Percentiles rank a stretch among this genome's conserved stretches.
phyloP scores from a whole-genome alignment of 2,888 invertebrate species.

The Tholera decimalis region DNA sequence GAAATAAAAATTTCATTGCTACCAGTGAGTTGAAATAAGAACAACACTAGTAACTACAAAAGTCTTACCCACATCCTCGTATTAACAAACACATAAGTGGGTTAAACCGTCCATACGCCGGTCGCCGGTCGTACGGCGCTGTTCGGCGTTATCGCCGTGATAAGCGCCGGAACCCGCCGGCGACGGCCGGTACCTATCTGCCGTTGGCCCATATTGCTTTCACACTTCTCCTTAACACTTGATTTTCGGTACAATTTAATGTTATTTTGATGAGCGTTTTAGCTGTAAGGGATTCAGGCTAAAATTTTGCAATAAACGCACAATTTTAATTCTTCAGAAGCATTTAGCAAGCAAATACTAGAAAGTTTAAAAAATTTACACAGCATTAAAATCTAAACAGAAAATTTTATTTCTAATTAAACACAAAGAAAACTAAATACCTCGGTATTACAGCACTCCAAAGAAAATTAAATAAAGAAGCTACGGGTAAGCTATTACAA shows the following conservation, averaged over 20 bases:
- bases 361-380: background rate
- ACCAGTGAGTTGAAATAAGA: slow-evolving; percentile 40
- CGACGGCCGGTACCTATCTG: slow-evolving; percentile 78
- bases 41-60: slow-evolving; percentile 40
- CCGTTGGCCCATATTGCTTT: slow-evolving; percentile 74
- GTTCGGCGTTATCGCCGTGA: slow-evolving; percentile 84
- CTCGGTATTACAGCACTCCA: slow-evolving; percentile 1
- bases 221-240: slow-evolving; percentile 74
- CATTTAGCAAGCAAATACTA: background rate
- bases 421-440: slow-evolving; percentile 10
- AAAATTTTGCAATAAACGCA: background rate
- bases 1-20: slow-evolving; percentile 9
- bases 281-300: background rate
- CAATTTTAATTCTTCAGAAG: no score
- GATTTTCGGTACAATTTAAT: slow-evolving; percentile 68
- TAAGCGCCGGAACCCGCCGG: slow-evolving; percentile 84
- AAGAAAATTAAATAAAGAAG: slow-evolving; percentile 40
- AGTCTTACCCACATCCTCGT: slow-evolving; percentile 55
- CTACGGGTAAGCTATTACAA: slow-evolving; percentile 42
- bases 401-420: background rate
- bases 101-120: slow-evolving; percentile 71
- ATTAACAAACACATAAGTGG: slow-evolving; percentile 72
- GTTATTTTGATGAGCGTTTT: slow-evolving; percentile 52
- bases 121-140: slow-evolving; percentile 74
- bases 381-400: background rate